Conservation (phyloP, 2,797 vertebrate genomes). For the Coregonus sp. region DNA sequence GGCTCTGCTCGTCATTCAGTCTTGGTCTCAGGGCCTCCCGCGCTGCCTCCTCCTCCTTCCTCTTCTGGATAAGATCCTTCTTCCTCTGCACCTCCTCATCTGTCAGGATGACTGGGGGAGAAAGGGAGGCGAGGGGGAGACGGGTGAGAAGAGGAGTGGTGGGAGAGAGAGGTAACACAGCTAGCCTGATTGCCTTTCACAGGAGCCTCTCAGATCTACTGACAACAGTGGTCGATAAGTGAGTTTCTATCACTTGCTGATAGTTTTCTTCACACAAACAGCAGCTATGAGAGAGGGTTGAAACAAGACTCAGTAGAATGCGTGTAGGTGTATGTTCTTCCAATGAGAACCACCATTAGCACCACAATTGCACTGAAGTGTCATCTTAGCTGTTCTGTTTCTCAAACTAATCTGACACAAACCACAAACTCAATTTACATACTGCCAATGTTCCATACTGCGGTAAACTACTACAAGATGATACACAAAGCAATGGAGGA, state of each 20-base stretch:
- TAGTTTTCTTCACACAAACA: background rate
- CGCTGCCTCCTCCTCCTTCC: slow-evolving; percentile 92
- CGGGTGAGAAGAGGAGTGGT: no score
- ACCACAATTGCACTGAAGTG: slow-evolving; percentile 20
- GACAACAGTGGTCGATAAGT: background rate
- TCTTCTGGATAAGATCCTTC: slow-evolving; percentile 90
- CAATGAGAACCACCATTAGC: slow-evolving; percentile 3
- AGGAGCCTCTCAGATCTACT: background rate
- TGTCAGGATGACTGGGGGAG: slow-evolving; percentile 88
- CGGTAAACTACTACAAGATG: background rate
- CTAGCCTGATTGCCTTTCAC: background rate
- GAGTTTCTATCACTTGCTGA: background rate
- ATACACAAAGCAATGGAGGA: background rate
- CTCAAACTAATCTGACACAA: background rate
- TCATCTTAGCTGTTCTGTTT: slow-evolving; percentile 61
- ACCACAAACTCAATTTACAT: slow-evolving; percentile 8
- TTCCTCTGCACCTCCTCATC: slow-evolving; percentile 98
- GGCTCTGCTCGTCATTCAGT: slow-evolving; percentile 87
- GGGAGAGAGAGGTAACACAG: background rate
- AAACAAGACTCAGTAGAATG: background rate
- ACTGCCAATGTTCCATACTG: background rate
- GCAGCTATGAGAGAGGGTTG: background rate
- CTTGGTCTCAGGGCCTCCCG: slow-evolving; percentile 87
- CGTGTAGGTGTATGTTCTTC: slow-evolving; percentile 8
- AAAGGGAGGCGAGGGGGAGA: background rate